phyloP scores from a whole-genome alignment of 2,113 vertebrate genomes.

The Mormyrus lacerda region DNA sequence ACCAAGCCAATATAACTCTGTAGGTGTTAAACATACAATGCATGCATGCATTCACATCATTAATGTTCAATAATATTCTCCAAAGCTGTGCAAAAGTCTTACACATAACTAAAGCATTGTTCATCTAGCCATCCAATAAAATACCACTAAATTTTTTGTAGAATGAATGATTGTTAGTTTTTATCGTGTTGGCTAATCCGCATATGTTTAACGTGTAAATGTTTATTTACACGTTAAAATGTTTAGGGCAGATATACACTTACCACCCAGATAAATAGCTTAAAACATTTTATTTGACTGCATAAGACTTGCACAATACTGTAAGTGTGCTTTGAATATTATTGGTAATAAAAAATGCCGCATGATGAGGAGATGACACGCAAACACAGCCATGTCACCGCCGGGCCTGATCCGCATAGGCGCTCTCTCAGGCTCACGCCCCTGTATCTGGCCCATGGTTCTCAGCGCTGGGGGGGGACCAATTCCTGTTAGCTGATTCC shows the following conservation, averaged over 20 bases:
- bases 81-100: background rate
- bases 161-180: background rate
- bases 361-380: background rate
- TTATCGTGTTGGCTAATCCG: background rate
- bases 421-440: background rate
- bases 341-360: constrained; percentile 19
- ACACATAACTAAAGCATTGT: background rate
- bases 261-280: background rate
- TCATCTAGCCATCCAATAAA: background rate
- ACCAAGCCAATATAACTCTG: background rate
- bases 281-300: background rate
- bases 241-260: background rate
- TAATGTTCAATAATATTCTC: constrained; percentile 22
- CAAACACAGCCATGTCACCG: background rate
- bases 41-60: background rate
- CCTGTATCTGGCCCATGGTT: background rate
- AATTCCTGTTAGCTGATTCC: background rate
- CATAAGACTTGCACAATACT: background rate
- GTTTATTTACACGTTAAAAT: too few relatives aligned
- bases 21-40: background rate
- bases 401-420: background rate
- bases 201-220: background rate
- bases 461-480: background rate
- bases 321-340: constrained; percentile 12
- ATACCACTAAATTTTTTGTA: background rate